Base-by-base conservation (phyloP, 2,797 vertebrate species). In the Falco concolor region DNA sequence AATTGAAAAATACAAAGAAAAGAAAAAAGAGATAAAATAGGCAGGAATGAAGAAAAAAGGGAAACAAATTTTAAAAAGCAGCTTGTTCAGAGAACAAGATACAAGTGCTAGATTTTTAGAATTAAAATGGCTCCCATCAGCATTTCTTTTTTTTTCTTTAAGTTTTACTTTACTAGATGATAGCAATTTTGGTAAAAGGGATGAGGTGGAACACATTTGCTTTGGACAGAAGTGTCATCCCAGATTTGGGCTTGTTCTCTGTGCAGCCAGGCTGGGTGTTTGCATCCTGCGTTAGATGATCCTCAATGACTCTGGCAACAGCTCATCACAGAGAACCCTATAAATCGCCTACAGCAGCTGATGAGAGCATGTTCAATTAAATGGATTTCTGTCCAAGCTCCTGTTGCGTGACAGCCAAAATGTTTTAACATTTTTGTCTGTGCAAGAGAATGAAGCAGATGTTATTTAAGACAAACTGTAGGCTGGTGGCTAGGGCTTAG, bases 341-440 rank as follows among this genome's bases (percentile, higher is more conserved):
- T 2, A 60, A 52, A 87, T 23, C 0, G 0, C 67, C 81, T 8
- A 3, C 0, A 0, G 89, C 38, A 78, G 81, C 74, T 34, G 60
- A 78, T 8, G 61, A 76, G 40, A 92, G 18, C 44, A 5, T 0
- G 1, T n/a, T 79, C 25, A 7, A 5, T 63, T 12, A 11, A 69
- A 64, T 0, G 12, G 44, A 87, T 84, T 93, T 34, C 72, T 57
- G 22, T 22, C 78, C 86, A 84, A 87, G 30, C 42, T 57, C 80
- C 90, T 21, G 18, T 18, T 73, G 83, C 74, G 7, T 2, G 0
- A 36, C 89, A 81, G 91, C 73, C 89, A 88, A 82, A 91, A 38
- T 6, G 1, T 38, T 68, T 50, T 20, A 45, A 18, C 42, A 12
- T 28, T 36, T 92, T 12, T 69, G 54, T 69, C 74, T 42, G 20